phyloP scores from a whole-genome alignment of 2,797 vertebrate genomes.

The Loriculus beryllinus region DNA sequence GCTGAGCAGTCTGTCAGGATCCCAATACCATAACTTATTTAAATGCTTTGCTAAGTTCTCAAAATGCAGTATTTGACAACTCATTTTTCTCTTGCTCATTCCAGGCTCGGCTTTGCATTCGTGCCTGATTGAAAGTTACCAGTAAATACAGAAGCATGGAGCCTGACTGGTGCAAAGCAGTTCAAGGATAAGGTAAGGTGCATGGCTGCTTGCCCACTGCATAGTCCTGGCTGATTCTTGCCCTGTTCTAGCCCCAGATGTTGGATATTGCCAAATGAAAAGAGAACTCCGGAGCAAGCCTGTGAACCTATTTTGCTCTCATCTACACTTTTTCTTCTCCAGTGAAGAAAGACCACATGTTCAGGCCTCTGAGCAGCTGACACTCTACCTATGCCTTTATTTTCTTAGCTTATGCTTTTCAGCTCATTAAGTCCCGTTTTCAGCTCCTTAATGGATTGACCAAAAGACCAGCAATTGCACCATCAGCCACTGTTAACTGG shows the following conservation, averaged over 20 bases:
- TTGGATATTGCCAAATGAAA: background rate
- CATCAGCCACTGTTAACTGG: background rate
- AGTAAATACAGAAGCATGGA: background rate
- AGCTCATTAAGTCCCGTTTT: background rate
- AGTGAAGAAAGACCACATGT: background rate
- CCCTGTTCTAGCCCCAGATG: background rate
- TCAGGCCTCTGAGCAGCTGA: background rate
- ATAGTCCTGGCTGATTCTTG: background rate
- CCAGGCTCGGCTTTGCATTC: background rate
- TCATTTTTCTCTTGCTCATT: conserved; percentile 1
- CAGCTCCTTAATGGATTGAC: background rate
- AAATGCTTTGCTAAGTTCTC: background rate
- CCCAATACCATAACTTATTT: background rate
- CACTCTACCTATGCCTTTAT: background rate
- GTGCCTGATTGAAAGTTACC: background rate
- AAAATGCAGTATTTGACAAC: background rate
- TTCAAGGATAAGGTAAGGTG: background rate
- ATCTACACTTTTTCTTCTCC: background rate
- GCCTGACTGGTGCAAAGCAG: background rate
- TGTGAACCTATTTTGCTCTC: background rate
- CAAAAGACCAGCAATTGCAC: background rate
- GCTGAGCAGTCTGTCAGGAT: background rate
- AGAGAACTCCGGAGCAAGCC: background rate
- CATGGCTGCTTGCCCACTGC: background rate
- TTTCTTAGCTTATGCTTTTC: background rate